Conservation (phyloP, 2,797 vertebrate genomes). For the Macropodus opercularis region DNA sequence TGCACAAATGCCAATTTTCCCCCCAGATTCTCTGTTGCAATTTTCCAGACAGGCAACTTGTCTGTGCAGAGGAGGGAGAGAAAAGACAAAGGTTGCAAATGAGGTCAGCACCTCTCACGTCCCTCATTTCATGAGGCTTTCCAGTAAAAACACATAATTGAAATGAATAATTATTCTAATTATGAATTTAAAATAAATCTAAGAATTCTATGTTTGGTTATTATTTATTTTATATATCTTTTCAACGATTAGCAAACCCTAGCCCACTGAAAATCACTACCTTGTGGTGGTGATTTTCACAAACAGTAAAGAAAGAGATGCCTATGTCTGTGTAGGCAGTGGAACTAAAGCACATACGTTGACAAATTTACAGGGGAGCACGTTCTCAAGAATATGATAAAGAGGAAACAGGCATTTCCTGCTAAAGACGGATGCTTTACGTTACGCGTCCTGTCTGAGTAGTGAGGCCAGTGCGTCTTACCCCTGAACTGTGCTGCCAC, state of each 20-base stretch:
- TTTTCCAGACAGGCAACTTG: slow-evolving; percentile 53
- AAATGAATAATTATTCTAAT: too few relatives aligned
- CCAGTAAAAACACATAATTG: too few relatives aligned
- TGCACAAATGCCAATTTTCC: slow-evolving; percentile 13
- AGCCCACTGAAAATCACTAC: too few relatives aligned
- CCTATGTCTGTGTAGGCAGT: slow-evolving; percentile 39
- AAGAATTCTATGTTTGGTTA: too few relatives aligned
- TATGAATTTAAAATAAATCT: too few relatives aligned
- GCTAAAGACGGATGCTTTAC: slow-evolving; percentile 77
- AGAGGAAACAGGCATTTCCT: slow-evolving; percentile 85
- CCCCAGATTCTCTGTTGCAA: slow-evolving; percentile 39
- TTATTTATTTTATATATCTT: too few relatives aligned
- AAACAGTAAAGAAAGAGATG: slow-evolving; percentile 30
- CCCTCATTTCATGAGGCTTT: too few relatives aligned
- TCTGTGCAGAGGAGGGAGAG: slow-evolving; percentile 37
- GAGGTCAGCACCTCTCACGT: slow-evolving; percentile 57
- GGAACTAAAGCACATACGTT: slow-evolving; percentile 47
- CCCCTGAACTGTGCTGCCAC: slow-evolving; percentile 49
- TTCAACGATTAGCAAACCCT: too few relatives aligned
- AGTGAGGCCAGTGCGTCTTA: slow-evolving; percentile 66
- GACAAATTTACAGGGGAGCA: slow-evolving; percentile 60
- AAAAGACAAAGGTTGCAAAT: slow-evolving; percentile 44
- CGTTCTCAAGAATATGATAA: slow-evolving; percentile 78
- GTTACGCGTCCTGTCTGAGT: slow-evolving; percentile 75
- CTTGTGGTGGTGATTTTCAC: too few relatives aligned